Evolutionary conservation across 2,113 vertebrate genomes (phyloP), one percentile per base, ranked within the genome.

Genomic region (Ptyas mucosa): DNA sequence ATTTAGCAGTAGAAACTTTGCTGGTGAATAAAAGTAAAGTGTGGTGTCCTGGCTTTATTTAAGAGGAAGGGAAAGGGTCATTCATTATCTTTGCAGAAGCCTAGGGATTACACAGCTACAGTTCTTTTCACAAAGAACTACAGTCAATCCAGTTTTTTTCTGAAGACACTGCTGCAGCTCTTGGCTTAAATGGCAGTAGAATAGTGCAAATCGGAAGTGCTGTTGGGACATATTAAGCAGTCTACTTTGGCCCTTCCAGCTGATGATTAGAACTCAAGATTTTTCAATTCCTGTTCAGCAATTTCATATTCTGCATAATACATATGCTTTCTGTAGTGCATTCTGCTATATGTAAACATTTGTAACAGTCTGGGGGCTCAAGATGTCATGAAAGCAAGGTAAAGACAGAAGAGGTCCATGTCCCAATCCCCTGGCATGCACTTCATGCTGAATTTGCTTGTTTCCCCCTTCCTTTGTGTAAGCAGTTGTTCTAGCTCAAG

Each of bases 181-280:
- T 94, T 93, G 89, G 93, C 94, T 90, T 89, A 0, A 0, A 92
- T 90, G 87, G 92, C 49, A 91, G 95, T 91, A 93, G 89, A 94
- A 58, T 92, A 96, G 96, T 96, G 95, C 96, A 97, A 97, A 90
- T 96, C 93, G 34, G 87, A 95, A 95, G 89, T 88, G 94, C 91
- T 93, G 93, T 93, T 6, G 49, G 90, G 95, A 92, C 95, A 94
- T 34, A 57, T 90, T 96, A 91, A 91, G 93, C 94, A 96, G 94
- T 86, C 57, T 87, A 93, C 93, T 87, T 92, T 94, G 34, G 88
- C 87, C 95, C 93, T 94, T 92, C 87, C 93, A 90, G n/a, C 0
- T 85, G 93, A 51, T 92, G 92, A 89, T 54, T 95, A 95, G 93
- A 39, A 75, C 94, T 94, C 89, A 95, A 95, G 95, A 94, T 94